phyloP scores from a whole-genome alignment of 35 echinoderm and acorn worm genomes.

The Ptychodera flava region DNA sequence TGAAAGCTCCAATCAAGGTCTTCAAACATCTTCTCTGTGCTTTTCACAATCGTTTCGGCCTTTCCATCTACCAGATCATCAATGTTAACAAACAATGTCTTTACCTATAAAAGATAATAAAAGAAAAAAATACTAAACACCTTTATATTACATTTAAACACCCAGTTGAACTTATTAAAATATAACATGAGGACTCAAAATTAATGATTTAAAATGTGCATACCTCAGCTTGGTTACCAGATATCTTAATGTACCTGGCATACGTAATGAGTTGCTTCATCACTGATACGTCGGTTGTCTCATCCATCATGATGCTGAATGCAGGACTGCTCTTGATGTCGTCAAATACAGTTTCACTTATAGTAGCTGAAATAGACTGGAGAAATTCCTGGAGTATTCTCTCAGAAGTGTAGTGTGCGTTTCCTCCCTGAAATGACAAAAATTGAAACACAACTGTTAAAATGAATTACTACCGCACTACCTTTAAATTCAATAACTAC shows the following conservation, averaged over 20 bases:
- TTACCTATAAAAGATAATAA: too few species aligned
- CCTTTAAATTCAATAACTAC: too few species aligned
- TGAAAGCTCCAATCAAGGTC: not conserved
- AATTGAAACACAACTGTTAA: not conserved
- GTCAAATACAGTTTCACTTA: not conserved
- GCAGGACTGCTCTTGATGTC: not conserved
- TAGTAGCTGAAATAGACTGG: not conserved
- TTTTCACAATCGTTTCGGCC: constrained; percentile 19
- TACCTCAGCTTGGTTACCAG: too few species aligned
- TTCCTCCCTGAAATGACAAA: not conserved
- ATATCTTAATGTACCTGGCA: not conserved
- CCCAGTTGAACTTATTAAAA: too few species aligned
- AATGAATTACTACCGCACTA: not conserved
- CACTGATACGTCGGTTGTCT: constrained; percentile 7
- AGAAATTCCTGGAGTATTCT: constrained; percentile 8
- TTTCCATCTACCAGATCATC: constrained; percentile 18
- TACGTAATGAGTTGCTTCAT: constrained; percentile 4
- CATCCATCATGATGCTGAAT: constrained; percentile 8
- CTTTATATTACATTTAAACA: too few species aligned
- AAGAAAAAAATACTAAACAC: too few species aligned
- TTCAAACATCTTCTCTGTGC: constrained; percentile 6
- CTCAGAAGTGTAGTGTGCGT: constrained; percentile 5
- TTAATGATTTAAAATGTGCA: too few species aligned
- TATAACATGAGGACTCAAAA: too few species aligned
- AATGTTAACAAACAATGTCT: constrained; percentile 26